Conservation (phyloP, 2,888 invertebrate species). For the Esperia sulphurella region DNA sequence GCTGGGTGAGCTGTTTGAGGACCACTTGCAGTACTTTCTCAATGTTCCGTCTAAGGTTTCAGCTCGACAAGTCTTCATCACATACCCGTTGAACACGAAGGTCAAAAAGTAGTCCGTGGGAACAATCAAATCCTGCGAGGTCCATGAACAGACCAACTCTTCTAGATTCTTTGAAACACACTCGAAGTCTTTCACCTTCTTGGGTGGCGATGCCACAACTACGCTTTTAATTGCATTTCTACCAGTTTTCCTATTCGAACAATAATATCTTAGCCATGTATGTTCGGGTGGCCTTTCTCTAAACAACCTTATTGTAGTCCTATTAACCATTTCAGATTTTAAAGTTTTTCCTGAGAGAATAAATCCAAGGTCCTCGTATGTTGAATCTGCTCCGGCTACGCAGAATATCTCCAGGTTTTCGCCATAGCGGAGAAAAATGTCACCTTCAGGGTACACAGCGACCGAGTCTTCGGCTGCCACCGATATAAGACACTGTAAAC, state of each 20-base stretch:
- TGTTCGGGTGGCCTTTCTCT: conserved; percentile 52
- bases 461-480: conserved; percentile 32
- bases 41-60: conserved; percentile 18
- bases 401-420: conserved; percentile 82
- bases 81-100: conserved; percentile 25
- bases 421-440: conserved; percentile 79
- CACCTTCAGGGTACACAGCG: conserved; percentile 73
- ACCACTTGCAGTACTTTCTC: conserved; percentile 48
- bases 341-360: conserved; percentile 25
- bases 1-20: conserved; percentile 36
- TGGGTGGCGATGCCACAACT: conserved; percentile 77
- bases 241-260: conserved; percentile 53
- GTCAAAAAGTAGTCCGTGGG: conserved; percentile 41
- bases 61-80: conserved; percentile 32
- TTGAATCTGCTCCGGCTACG: conserved; percentile 66
- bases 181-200: conserved; percentile 82
- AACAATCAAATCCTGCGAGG: conserved; percentile 68
- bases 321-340: conserved; percentile 76
- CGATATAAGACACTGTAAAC: conserved; percentile 46
- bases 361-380: conserved; percentile 68
- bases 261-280: conserved; percentile 65
- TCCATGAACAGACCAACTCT: conserved; percentile 87
- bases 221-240: conserved; percentile 50
- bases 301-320: conserved; percentile 80
- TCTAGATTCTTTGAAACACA: conserved; percentile 88